phyloP scores from a whole-genome alignment of 2,113 vertebrate genomes.

The Morone saxatilis region DNA sequence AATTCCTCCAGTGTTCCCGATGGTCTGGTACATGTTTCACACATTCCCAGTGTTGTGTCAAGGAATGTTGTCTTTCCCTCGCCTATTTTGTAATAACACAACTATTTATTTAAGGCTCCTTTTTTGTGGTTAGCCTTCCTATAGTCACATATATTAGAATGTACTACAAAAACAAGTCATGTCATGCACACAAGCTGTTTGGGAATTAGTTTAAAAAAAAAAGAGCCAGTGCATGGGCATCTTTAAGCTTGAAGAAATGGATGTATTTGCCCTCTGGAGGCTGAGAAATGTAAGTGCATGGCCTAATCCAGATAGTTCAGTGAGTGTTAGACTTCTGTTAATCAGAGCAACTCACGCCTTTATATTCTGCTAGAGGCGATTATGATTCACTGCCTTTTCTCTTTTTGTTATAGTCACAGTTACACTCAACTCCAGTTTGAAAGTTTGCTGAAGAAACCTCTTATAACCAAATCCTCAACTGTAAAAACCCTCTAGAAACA shows the following conservation, averaged over 20 bases:
- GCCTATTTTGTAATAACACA: slow-evolving; percentile 9
- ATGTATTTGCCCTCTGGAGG: slow-evolving; percentile 53
- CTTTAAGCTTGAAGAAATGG: neutral
- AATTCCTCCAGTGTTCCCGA: neutral
- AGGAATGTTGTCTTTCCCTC: slow-evolving; percentile 20
- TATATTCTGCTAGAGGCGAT: neutral
- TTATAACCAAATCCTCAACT: neutral
- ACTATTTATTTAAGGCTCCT: neutral
- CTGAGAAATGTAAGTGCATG: slow-evolving; percentile 25
- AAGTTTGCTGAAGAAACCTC: neutral
- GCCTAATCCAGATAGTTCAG: neutral
- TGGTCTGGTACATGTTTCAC: slow-evolving; percentile 19
- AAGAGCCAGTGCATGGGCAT: neutral
- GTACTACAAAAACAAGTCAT: neutral
- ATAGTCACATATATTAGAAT: neutral
- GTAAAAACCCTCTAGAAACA: neutral
- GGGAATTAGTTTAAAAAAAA: neutral
- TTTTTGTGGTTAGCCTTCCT: neutral
- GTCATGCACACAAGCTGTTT: neutral
- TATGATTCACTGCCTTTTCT: neutral
- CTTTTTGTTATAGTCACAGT: neutral
- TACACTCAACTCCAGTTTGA: neutral
- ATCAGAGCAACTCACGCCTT: neutral
- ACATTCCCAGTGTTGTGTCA: slow-evolving; percentile 10
- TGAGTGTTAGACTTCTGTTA: neutral